Conservation (phyloP, 2,797 vertebrate species). For the Melanogrammus aeglefinus region DNA sequence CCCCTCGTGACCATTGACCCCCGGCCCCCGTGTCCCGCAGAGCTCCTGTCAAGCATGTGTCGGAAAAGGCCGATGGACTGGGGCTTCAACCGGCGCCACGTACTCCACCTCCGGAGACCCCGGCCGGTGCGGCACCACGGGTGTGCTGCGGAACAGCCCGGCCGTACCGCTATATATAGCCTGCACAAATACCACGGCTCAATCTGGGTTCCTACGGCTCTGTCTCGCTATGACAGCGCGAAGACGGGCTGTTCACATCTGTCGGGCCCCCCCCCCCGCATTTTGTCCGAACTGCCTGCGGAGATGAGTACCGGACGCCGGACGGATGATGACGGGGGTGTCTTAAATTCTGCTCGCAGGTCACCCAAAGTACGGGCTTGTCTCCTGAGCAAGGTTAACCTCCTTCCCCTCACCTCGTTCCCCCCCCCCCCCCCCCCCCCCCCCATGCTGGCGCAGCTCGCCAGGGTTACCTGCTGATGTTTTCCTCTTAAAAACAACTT, state of each 20-base stretch:
- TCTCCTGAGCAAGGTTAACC: constrained; percentile 56
- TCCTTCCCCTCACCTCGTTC: constrained; percentile 50
- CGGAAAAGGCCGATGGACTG: constrained; percentile 67
- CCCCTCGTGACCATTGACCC: constrained; percentile 42
- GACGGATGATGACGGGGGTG: constrained; percentile 12
- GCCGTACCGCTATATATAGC: constrained; percentile 39
- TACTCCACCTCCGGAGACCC: constrained; percentile 57
- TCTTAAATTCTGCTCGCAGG: constrained; percentile 32
- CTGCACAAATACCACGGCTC: not conserved
- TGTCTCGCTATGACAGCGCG: constrained; percentile 52
- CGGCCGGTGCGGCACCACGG: constrained; percentile 63
- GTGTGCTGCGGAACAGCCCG: constrained; percentile 70
- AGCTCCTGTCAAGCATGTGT: constrained; percentile 54
- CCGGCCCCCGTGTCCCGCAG: constrained; percentile 32
- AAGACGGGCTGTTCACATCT: constrained; percentile 46
- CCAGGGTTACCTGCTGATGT: constrained; percentile 36
- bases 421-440: not conserved
- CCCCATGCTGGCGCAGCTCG: constrained; percentile 10
- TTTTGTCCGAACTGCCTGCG: constrained; percentile 38
- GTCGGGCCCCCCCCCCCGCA: constrained; percentile 35
- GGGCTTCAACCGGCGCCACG: constrained; percentile 72
- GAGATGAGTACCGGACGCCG: constrained; percentile 46
- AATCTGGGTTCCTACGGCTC: constrained; percentile 40
- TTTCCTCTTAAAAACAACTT: constrained; percentile 42
- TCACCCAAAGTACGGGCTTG: constrained; percentile 35